A percentile compares a stretch with the other conserved stretches of the same genome.
These are phyloP conservation scores for Tragopan temminckii DNA, from an alignment of 2,797 vertebrate species.

Conservation along the genomic window DNA sequence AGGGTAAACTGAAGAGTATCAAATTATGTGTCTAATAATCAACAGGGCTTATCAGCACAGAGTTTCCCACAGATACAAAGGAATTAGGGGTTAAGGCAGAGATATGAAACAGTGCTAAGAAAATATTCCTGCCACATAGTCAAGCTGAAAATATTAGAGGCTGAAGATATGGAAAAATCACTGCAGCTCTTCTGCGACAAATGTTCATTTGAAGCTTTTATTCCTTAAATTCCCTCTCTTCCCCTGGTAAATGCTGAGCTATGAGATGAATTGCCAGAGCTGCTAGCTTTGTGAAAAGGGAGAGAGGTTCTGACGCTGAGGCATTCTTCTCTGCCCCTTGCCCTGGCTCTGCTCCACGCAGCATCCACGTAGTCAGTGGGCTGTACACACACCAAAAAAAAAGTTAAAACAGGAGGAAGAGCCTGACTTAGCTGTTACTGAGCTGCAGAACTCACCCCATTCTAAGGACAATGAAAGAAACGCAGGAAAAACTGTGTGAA, in stretches of 20 bases:
- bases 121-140: neutral
- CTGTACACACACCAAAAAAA: neutral
- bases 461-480: constrained; percentile 40
- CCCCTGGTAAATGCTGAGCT: neutral
- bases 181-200: neutral
- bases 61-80: neutral
- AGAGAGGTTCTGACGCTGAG: neutral
- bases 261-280: neutral
- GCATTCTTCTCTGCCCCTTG: neutral
- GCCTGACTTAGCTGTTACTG: neutral
- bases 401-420: neutral
- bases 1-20: neutral
- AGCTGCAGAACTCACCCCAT: neutral
- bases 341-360: neutral
- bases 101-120: neutral
- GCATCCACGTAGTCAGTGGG: constrained; percentile 51
- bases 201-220: neutral
- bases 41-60: neutral
- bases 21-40: neutral
- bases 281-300: neutral
- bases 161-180: neutral
- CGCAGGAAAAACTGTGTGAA: neutral
- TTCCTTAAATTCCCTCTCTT: neutral
- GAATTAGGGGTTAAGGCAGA: neutral
- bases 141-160: neutral